Conservation (phyloP, 2,888 invertebrate genomes). For the Hirtodrosophila duncani region DNA sequence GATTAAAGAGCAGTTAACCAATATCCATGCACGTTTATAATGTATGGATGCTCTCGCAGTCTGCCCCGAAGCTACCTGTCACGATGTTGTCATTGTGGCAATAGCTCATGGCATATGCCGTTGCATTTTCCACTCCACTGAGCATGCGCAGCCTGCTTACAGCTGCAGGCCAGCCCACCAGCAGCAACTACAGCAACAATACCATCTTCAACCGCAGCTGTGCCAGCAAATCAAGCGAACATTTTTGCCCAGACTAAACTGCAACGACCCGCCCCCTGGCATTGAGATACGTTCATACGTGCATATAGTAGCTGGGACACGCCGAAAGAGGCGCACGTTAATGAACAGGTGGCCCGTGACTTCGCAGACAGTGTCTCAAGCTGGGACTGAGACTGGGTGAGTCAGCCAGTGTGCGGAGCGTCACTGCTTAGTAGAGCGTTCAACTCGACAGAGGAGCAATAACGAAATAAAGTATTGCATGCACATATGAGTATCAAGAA, state of each 20-base stretch:
- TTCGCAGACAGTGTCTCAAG: too few species aligned
- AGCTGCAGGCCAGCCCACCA: constrained; percentile 33
- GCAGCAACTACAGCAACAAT: constrained; percentile 12
- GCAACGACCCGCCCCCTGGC: constrained; percentile 18
- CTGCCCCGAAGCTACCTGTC: constrained; percentile 32
- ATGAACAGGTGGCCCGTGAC: constrained; percentile 33
- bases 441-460: too few species aligned
- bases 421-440: too few species aligned
- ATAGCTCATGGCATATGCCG: constrained; percentile 60
- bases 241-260: constrained; percentile 45
- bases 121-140: constrained; percentile 53
- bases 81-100: constrained; percentile 53
- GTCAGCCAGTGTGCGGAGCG: too few species aligned
- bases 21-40: constrained; percentile 35
- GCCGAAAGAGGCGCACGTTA: constrained; percentile 14
- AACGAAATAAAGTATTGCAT: too few species aligned
- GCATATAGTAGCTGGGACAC: constrained; percentile 3
- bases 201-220: constrained; percentile 42
- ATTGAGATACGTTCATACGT: too few species aligned
- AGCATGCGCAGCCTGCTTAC: constrained; percentile 35
- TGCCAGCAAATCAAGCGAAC: constrained; percentile 58
- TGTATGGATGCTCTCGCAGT: constrained; percentile 11
- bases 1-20: constrained; percentile 59
- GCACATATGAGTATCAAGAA: too few species aligned
- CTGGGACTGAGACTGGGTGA: too few species aligned